These are phyloP conservation scores for Philonicus albiceps DNA, from an alignment of 2,888 invertebrate genomes.

Conservation along the genomic window DNA sequence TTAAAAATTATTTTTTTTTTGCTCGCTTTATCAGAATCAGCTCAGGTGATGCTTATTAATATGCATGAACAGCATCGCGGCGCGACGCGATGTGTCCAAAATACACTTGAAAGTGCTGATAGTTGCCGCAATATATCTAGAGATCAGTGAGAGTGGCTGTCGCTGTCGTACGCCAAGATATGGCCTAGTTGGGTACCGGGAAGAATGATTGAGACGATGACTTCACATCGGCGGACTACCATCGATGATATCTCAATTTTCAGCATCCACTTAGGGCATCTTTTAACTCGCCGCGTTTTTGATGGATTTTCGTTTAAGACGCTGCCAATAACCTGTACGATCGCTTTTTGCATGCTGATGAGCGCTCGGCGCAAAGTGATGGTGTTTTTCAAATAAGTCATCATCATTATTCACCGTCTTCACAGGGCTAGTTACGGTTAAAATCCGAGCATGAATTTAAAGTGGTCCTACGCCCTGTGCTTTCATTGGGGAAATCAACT, in stretches of 20 bases:
- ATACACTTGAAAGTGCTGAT: neutral
- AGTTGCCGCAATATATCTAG: neutral
- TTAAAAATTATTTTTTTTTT: constrained; percentile 1
- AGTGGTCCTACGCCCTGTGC: neutral
- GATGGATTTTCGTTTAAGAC: constrained; percentile 10
- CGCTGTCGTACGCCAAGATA: neutral
- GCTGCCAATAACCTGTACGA: neutral
- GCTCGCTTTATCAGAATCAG: neutral
- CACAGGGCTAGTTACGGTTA: neutral
- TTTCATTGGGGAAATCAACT: neutral
- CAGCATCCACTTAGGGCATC: constrained; percentile 4
- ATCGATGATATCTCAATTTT: constrained; percentile 32
- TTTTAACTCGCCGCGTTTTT: neutral
- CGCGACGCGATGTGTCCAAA: constrained; percentile 14
- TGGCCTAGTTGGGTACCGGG: neutral
- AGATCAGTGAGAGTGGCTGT: constrained; percentile 8
- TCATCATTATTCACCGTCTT: constrained; percentile 19
- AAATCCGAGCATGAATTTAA: constrained; percentile 1
- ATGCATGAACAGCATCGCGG: neutral
- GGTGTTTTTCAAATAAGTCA: constrained; percentile 19
- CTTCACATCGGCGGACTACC: neutral
- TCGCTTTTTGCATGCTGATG: constrained; percentile 24
- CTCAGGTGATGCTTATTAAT: constrained; percentile 27
- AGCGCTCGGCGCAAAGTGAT: neutral
- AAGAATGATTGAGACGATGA: constrained; percentile 2